Conservation (phyloP, 1,140 invertebrate species). For the Berghia stephanieae region DNA sequence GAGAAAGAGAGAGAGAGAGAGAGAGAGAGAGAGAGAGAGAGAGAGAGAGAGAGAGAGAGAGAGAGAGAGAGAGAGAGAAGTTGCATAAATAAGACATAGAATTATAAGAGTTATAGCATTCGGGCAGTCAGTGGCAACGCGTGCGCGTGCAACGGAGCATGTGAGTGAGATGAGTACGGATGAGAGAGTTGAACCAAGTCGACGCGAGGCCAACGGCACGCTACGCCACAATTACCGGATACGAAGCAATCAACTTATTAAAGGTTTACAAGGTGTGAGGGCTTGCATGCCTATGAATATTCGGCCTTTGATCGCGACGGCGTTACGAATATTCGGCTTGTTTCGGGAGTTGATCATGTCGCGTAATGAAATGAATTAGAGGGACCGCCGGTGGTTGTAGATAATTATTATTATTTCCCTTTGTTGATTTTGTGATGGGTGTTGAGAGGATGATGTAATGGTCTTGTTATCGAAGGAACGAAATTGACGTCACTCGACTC, state of each 20-base stretch:
- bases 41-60: conserved; percentile 6
- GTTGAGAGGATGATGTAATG: no score
- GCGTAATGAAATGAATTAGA: no score
- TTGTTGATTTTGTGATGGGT: no score
- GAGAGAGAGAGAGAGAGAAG: neutral
- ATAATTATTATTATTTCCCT: no score
- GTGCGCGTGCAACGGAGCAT: neutral
- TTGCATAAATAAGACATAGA: neutral
- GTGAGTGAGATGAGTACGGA: neutral
- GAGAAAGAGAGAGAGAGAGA: conserved; percentile 12
- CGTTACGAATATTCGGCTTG: no score
- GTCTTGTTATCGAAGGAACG: no score
- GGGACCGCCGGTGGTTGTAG: no score
- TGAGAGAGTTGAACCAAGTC: conserved; percentile 12
- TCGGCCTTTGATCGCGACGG: no score
- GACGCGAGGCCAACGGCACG: neutral
- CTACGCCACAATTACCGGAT: neutral
- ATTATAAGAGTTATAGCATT: neutral
- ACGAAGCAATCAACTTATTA: neutral
- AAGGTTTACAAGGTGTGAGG: neutral
- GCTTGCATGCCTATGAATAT: no score
- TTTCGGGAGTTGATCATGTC: no score
- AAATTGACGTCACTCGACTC: no score
- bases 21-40: neutral
- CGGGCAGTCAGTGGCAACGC: neutral